Evolutionary conservation across 2,888 invertebrate genomes (phyloP), one percentile per base, ranked within the genome.

Genomic region (Cylloceria caligata): DNA sequence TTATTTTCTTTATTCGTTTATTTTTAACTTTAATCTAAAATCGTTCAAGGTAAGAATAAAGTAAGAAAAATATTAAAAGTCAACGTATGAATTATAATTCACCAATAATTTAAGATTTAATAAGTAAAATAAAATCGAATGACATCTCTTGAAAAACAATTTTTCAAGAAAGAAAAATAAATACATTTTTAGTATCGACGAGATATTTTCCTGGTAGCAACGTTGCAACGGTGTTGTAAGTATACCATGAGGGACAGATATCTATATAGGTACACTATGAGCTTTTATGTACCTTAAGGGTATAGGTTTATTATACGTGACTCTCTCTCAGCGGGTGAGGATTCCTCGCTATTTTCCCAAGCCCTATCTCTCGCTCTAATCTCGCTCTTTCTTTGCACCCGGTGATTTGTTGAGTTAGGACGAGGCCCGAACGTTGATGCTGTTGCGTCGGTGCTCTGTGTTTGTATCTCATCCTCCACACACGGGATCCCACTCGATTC

Each of bases 401-500:
- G 62, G 64, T 77, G 73, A 81, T 81, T 77, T 77, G 81, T 81
- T 73, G 77, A 73, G 68, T 73, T 73, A 77, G 81, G 81, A 76
- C 45, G 79, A 11, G 34, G 64, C 11, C 57, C 30, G 64, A 47
- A 45, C 34, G 49, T 21, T 76, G 55, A 62, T 42, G 71, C 72
- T 68, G 30, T 39, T 80, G 34, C 45, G 65, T 39, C 11, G 24
- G 27, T 42, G 30, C 42, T 55, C n/a, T 21, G 27, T 16, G 24
- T 74, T 60, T 57, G 49, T 67, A 78, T 78, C 65, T 57, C 60
- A 49, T 4, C 11, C 21, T 21, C 36, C 16, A 21, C 0, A 49
- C 24, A 13, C 24, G 34, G 13, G n/a, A 16, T 45, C 55, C 49
- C 57, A 30, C 67, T 21, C 27, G 72, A 49, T 34, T 52, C 45